Conservation (phyloP, 2,797 vertebrate species). For the Lagorchestes hirsutus region DNA sequence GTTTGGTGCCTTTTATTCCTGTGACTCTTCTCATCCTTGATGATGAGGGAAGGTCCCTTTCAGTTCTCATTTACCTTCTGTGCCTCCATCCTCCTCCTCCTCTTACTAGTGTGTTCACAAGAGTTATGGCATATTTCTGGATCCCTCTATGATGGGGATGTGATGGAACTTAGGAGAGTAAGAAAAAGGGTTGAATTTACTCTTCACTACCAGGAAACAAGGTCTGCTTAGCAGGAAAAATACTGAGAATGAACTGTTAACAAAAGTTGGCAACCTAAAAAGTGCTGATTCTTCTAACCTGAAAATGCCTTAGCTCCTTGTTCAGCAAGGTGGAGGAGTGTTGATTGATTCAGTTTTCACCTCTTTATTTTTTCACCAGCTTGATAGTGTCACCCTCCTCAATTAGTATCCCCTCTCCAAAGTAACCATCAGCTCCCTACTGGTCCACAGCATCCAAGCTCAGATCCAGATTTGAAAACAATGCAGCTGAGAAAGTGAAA, state of each 20-base stretch:
- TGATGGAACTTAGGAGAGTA: neutral
- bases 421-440: neutral
- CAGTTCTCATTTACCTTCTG: neutral
- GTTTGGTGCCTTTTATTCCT: neutral
- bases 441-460: neutral
- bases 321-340: neutral
- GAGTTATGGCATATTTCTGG: neutral
- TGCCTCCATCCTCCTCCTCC: neutral
- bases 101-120: neutral
- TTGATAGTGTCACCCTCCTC: neutral
- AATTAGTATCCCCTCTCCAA: neutral
- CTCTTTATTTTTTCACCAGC: neutral
- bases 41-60: neutral
- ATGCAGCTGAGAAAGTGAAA: neutral
- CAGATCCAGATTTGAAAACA: neutral
- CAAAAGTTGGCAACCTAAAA: neutral
- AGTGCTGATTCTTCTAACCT: neutral
- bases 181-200: neutral
- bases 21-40: neutral
- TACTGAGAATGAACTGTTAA: neutral
- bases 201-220: neutral
- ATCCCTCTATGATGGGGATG: neutral
- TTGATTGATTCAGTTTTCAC: neutral
- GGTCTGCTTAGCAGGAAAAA: neutral
- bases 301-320: neutral